Evolutionary conservation across 2,113 vertebrate genomes (phyloP).

Genomic region (Hyla sarda): DNA sequence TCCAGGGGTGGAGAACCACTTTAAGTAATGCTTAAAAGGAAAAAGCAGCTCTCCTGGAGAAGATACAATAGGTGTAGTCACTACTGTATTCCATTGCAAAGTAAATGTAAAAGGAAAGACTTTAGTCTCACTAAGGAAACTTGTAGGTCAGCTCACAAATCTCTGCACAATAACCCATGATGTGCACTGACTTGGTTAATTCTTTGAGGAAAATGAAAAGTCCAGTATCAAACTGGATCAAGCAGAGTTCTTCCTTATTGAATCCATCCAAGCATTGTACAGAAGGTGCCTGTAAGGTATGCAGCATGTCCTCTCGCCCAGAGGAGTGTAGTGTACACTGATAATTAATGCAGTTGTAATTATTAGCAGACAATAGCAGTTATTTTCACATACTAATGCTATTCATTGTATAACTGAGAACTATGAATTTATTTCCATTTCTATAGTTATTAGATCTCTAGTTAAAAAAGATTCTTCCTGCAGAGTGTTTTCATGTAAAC

Average conservation of each 20-base stretch:
- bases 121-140: not conserved
- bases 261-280: too few species aligned
- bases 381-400: slow-evolving; percentile 2
- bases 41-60: not conserved
- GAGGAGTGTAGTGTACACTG: not conserved
- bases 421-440: slow-evolving; percentile 14
- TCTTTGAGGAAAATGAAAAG: too few species aligned
- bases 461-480: not conserved
- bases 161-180: too few species aligned
- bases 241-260: too few species aligned
- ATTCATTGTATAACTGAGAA: not conserved
- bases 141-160: too few species aligned
- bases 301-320: not conserved
- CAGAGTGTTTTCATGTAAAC: not conserved
- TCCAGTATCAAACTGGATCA: too few species aligned
- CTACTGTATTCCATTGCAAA: not conserved
- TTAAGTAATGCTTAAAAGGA: not conserved
- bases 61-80: not conserved
- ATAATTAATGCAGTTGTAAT: slow-evolving; percentile 40
- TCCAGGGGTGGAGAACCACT: too few species aligned
- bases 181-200: too few species aligned
- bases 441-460: not conserved
- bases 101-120: not conserved
- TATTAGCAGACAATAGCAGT: slow-evolving; percentile 22
- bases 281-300: not conserved